Percentiles rank a stretch among this genome's conserved stretches.
These are phyloP conservation scores for Dromaius novaehollandiae DNA, from an alignment of 2,113 vertebrate species.

Conservation along the genomic window DNA sequence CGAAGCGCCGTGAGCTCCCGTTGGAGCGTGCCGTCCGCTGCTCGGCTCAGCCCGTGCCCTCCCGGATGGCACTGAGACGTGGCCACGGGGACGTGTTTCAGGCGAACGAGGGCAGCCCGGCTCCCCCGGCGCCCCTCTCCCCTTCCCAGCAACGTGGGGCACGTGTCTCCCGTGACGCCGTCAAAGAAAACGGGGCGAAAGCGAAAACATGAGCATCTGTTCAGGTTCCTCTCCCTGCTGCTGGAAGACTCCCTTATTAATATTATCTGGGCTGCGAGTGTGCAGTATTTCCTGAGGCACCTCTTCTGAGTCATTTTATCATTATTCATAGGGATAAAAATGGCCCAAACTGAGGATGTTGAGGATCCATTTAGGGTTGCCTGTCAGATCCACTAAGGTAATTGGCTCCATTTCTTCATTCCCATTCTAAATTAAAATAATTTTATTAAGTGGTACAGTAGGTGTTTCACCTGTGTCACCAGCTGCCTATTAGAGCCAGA, in stretches of 20 bases:
- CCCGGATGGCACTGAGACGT: not conserved
- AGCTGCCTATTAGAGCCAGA: slow-evolving; percentile 66
- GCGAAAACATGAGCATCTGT: not conserved
- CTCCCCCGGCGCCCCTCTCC: not conserved
- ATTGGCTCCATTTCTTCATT: slow-evolving; percentile 66
- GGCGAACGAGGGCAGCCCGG: not conserved
- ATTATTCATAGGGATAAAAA: slow-evolving; percentile 61
- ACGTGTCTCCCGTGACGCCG: not conserved
- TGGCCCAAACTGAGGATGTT: slow-evolving; percentile 29
- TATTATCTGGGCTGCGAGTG: slow-evolving; percentile 22
- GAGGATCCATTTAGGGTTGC: slow-evolving; percentile 55
- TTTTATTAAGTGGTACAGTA: slow-evolving; percentile 67
- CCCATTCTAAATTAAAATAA: slow-evolving; percentile 66
- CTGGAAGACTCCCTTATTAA: slow-evolving; percentile 58
- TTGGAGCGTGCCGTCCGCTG: not conserved
- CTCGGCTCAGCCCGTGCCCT: not conserved
- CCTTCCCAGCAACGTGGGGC: not conserved
- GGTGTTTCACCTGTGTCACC: slow-evolving; percentile 61
- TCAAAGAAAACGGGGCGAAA: slow-evolving; percentile 33
- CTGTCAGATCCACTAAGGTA: slow-evolving; percentile 63
- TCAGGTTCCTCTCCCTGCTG: slow-evolving; percentile 8
- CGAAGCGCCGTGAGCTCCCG: not conserved
- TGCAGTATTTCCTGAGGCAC: slow-evolving; percentile 54
- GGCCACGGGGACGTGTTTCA: not conserved
- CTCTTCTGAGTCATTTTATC: slow-evolving; percentile 66